phyloP scores from a whole-genome alignment of 2,888 invertebrate genomes.

The Fragum sueziense region DNA sequence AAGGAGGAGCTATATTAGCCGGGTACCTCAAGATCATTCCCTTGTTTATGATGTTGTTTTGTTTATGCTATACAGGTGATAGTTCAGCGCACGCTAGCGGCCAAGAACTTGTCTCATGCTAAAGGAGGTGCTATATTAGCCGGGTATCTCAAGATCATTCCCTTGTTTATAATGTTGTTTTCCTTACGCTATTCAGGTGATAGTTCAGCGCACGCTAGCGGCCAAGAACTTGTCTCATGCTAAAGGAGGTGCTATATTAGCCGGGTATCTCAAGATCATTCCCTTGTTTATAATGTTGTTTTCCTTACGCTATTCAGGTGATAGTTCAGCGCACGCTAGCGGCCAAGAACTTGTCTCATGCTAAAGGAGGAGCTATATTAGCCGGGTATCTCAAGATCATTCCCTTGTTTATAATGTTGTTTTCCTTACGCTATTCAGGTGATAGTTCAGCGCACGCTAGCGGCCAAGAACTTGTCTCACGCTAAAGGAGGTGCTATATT shows the following conservation, averaged over 20 bases:
- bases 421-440: conserved; percentile 83
- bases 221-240: conserved; percentile 84
- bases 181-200: conserved; percentile 82
- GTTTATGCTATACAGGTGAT: conserved; percentile 84
- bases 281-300: conserved; percentile 84
- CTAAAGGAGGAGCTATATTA: conserved; percentile 83
- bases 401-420: conserved; percentile 83
- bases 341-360: conserved; percentile 83
- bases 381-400: conserved; percentile 84
- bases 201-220: conserved; percentile 79
- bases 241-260: conserved; percentile 83
- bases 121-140: conserved; percentile 84
- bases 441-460: conserved; percentile 75
- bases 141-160: conserved; percentile 83
- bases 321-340: conserved; percentile 78
- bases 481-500: conserved; percentile 84
- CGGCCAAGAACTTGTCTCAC: conserved; percentile 83
- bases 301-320: conserved; percentile 82
- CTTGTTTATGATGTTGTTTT: conserved; percentile 83
- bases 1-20: conserved; percentile 83
- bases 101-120: conserved; percentile 84
- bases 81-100: conserved; percentile 84
- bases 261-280: conserved; percentile 83
- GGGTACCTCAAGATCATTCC: conserved; percentile 84
- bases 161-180: conserved; percentile 84